Evolutionary conservation across 2,113 vertebrate genomes (phyloP).

Genomic region (Petrocephalus zakoni): DNA sequence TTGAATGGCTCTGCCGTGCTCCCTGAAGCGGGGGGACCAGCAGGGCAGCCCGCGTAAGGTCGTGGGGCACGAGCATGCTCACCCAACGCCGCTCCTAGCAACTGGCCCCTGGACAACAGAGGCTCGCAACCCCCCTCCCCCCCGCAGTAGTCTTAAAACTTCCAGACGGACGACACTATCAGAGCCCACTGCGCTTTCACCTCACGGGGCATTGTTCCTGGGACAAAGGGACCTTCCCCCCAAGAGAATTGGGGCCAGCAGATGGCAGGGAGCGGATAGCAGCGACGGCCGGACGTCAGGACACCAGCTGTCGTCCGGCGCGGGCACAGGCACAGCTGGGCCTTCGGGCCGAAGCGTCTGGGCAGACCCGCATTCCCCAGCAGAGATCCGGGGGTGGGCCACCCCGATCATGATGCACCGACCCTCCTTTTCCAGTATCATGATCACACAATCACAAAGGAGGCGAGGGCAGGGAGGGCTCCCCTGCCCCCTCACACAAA

Average conservation of each 20-base stretch:
- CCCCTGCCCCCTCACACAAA: not conserved
- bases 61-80: not conserved
- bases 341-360: slow-evolving; percentile 31
- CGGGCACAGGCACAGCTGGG: slow-evolving; percentile 37
- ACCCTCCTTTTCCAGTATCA: slow-evolving; percentile 7
- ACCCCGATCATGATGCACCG: not conserved
- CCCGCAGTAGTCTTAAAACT: slow-evolving; percentile 20
- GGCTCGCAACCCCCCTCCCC: not conserved
- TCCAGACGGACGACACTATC: slow-evolving; percentile 28
- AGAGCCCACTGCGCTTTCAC: slow-evolving; percentile 51
- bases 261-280: slow-evolving; percentile 55
- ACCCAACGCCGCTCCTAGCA: slow-evolving; percentile 2
- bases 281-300: slow-evolving; percentile 47
- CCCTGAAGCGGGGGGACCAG: not conserved
- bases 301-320: slow-evolving; percentile 48
- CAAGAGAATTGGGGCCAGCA: slow-evolving; percentile 50
- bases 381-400: slow-evolving; percentile 20
- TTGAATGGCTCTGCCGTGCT: not conserved
- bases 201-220: slow-evolving; percentile 57
- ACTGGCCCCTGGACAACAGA: not conserved
- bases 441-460: slow-evolving; percentile 11
- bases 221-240: slow-evolving; percentile 50
- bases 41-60: not conserved
- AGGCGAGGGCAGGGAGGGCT: not conserved
- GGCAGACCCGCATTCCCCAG: slow-evolving; percentile 27